phyloP scores from a whole-genome alignment of 37 sponge, comb jelly and placozoan genomes.

The Theonella swinhoei region DNA sequence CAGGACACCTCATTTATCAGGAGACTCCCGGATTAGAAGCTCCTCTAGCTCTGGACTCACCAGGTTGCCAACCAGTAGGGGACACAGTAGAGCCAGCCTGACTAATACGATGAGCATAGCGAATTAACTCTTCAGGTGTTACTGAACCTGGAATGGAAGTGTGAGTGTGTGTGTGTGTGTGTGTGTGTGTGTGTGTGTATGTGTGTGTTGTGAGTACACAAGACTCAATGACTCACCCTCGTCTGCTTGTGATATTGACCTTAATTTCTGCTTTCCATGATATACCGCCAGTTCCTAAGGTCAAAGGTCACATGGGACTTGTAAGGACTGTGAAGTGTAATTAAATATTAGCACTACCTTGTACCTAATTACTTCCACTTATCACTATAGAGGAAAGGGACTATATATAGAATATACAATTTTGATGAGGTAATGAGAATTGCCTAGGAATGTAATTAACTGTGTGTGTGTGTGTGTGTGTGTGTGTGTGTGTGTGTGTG shows the following conservation, averaged over 20 bases:
- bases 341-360: no score
- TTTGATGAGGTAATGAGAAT: no score
- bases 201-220: no score
- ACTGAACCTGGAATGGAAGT: conserved; percentile 51
- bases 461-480: no score
- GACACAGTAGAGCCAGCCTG: conserved; percentile 66
- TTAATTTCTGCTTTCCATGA: conserved; percentile 69
- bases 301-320: no score
- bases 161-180: not conserved
- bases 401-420: no score
- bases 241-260: conserved; percentile 54
- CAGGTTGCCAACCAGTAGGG: conserved; percentile 86
- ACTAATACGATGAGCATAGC: conserved; percentile 82
- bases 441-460: no score
- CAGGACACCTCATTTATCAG: not conserved
- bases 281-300: conserved; percentile 67
- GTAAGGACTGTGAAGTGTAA: no score
- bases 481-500: no score
- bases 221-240: conserved; percentile 28
- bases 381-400: no score
- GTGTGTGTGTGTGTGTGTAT: not conserved
- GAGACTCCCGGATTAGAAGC: not conserved
- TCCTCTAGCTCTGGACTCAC: conserved; percentile 42
- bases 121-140: conserved; percentile 65
- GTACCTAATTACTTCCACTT: no score